Percentiles rank a stretch among this genome's conserved stretches.
Evolutionary conservation across 2,113 vertebrate genomes (phyloP).

Genomic region (Craseonycteris thonglongyai): DNA sequence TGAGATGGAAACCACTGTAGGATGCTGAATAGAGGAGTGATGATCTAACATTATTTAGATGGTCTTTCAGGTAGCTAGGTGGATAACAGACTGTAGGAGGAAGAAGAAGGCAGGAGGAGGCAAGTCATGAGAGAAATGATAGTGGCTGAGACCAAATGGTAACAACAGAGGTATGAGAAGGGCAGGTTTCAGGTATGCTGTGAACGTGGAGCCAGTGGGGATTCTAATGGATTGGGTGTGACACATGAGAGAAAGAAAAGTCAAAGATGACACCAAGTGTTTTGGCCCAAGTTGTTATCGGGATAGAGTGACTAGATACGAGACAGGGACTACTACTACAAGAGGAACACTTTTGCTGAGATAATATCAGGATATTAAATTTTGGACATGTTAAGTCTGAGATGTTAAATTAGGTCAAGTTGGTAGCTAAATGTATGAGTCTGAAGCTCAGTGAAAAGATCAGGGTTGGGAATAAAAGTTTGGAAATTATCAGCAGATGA

Average conservation of each 20-base stretch:
- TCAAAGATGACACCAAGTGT: not conserved
- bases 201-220: not conserved
- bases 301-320: not conserved
- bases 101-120: not conserved
- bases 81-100: not conserved
- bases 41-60: not conserved
- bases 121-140: not conserved
- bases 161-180: not conserved
- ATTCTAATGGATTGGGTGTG: not conserved
- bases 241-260: not conserved
- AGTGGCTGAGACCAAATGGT: not conserved
- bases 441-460: not conserved
- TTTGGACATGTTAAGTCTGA: not conserved
- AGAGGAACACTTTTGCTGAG: not conserved
- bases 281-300: not conserved
- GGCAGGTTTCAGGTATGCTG: not conserved
- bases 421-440: not conserved
- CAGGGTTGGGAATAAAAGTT: not conserved
- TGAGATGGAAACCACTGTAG: not conserved
- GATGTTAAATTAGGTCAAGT: not conserved
- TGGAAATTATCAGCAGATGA: not conserved
- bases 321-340: not conserved
- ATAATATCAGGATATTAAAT: not conserved
- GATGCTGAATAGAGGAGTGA: not conserved
- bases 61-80: not conserved